A percentile compares a stretch with the other conserved stretches of the same genome.
These are phyloP conservation scores for Stictonetta naevosa DNA, from an alignment of 2,113 vertebrate species.

Conservation along the genomic window DNA sequence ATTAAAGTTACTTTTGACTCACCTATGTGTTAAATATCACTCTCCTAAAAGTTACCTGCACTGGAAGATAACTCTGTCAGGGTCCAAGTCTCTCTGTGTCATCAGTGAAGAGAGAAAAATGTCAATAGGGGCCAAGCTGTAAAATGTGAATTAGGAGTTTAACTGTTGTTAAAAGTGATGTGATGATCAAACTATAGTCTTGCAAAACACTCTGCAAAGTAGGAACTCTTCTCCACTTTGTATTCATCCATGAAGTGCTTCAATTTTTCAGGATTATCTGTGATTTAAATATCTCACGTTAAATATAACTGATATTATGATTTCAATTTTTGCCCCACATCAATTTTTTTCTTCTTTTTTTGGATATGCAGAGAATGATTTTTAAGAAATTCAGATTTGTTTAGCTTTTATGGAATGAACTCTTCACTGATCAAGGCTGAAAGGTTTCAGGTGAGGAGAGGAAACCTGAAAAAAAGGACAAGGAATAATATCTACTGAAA, in stretches of 20 bases:
- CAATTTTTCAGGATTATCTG: not conserved
- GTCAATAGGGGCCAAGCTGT: fast-evolving
- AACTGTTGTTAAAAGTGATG: not conserved
- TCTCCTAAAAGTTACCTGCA: not conserved
- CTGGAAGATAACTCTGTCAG: not conserved
- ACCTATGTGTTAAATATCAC: not conserved
- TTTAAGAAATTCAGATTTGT: not conserved
- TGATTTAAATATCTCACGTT: not conserved
- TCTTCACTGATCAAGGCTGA: not conserved
- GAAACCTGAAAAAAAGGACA: not conserved
- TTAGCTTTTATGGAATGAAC: not conserved
- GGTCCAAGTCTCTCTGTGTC: not conserved
- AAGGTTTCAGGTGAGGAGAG: not conserved
- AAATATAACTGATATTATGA: not conserved
- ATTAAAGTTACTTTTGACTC: not conserved
- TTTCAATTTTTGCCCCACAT: not conserved
- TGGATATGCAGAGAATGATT: fast-evolving
- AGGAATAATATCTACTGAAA: not conserved
- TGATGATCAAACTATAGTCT: fast-evolving
- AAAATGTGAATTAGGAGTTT: not conserved
- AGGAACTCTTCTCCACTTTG: not conserved
- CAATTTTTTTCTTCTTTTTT: not conserved
- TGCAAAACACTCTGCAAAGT: not conserved
- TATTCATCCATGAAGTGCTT: not conserved
- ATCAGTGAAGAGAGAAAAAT: not conserved